Base-by-base conservation (phyloP, 2,888 invertebrate genomes). In the Pelosia muscerda region DNA sequence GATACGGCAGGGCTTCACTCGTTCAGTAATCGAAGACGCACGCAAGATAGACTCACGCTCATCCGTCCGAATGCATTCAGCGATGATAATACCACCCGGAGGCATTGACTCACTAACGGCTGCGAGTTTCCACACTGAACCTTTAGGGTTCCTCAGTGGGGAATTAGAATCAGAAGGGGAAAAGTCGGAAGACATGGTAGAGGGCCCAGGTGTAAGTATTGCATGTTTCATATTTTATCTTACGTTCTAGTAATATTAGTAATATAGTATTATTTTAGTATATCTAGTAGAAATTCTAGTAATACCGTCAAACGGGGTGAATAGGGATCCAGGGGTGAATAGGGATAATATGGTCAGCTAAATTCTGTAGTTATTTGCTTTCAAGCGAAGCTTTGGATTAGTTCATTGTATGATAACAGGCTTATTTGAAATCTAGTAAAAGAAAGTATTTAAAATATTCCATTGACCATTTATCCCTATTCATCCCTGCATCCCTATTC, bases 1-100 rank as follows among this genome's bases (percentile, higher is more conserved):
- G 94, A 89, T 92, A 22, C 90, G 87, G 59, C 81, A 85, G 53
- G 84, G 84, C 74, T 87, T 88, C 84, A 80, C 84, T 9, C 86
- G 81, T 69, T 75, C 87, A 5, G 73, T 87, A 72, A 58, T 76
- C 28, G 72, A 69, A 11, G 84, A 87, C 3, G 62, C 81, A 23
- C 85, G 87, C 9, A 63, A 23, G 23, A 81, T 78, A n/a, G 68
- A 72, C 8, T 68, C 83, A 54, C 84, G 83, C 5, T 79, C 90
- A 4, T 81, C 83, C 0, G 61, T 93, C 28, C 82, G 89, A 55
- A 86, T 89, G 88, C 85, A 88, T 1, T 86, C 88, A 3, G 86
- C 86, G 22, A 61, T 87, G 23, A 68, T 86, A 3, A 66, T 76
- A 0, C 62, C 68, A 42, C 56, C 54, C 13, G 61, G 22, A 26